These are phyloP conservation scores for Lasioglossum malachurum DNA, from an alignment of 2,888 invertebrate species.

Conservation along the genomic window DNA sequence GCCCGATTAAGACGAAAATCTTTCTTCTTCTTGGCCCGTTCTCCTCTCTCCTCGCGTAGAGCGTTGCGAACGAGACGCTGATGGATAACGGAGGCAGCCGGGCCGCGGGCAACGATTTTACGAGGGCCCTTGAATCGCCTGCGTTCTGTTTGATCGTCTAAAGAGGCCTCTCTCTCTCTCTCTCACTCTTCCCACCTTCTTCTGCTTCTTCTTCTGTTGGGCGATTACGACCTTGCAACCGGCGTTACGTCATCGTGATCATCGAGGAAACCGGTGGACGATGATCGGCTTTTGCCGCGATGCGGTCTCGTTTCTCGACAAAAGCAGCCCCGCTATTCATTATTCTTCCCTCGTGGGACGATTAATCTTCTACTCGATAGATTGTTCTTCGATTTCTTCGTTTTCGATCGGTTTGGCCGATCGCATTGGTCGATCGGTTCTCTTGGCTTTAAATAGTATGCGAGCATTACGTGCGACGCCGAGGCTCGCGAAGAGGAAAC, in stretches of 20 bases:
- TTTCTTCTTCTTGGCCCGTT: conserved; percentile 12
- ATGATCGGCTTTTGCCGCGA: neutral
- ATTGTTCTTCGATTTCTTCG: neutral
- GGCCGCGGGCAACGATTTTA: conserved; percentile 68
- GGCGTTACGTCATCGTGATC: conserved; percentile 41
- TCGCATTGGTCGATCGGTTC: neutral
- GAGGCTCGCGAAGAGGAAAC: conserved; percentile 10
- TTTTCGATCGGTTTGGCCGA: neutral
- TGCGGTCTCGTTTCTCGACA: neutral
- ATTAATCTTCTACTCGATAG: neutral
- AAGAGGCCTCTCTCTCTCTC: conserved; percentile 35
- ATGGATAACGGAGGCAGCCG: conserved; percentile 65
- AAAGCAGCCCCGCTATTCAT: conserved; percentile 4
- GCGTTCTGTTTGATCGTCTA: conserved; percentile 65
- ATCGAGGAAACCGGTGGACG: neutral
- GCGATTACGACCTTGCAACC: conserved; percentile 38
- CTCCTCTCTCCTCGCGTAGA: neutral
- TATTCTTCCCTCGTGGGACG: neutral
- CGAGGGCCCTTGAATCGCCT: conserved; percentile 60
- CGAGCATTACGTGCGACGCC: conserved; percentile 9
- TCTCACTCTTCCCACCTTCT: conserved; percentile 8
- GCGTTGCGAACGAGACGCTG: conserved; percentile 48
- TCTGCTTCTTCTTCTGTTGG: conserved; percentile 6
- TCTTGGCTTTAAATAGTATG: neutral
- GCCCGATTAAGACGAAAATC: conserved; percentile 60